Conservation (phyloP, 2,888 invertebrate genomes). For the Anticlea derivata region DNA sequence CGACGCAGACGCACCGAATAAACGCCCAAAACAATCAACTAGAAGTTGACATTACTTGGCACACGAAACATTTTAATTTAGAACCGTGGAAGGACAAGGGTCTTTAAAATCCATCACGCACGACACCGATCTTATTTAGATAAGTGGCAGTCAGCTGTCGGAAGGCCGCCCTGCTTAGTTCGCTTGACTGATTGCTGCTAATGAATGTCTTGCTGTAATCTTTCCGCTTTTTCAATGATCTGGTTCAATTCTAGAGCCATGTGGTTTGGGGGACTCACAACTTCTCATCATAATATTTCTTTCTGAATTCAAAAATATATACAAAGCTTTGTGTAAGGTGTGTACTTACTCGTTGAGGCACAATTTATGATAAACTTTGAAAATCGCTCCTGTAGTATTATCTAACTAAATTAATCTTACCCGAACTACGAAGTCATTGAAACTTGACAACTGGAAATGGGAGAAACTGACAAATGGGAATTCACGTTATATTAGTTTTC, state of each 20-base stretch:
- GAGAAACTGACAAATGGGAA: no score
- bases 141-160: conserved; percentile 72
- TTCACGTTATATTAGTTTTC: no score
- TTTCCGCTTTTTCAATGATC: conserved; percentile 42
- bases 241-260: background rate
- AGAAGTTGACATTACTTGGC: conserved; percentile 7
- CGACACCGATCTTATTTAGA: conserved; percentile 79
- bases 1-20: background rate
- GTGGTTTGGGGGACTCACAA: no score
- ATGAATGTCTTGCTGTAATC: conserved; percentile 75
- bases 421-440: no score
- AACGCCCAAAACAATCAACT: conserved; percentile 1
- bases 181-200: conserved; percentile 77
- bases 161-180: conserved; percentile 73
- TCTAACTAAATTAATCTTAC: no score
- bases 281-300: no score
- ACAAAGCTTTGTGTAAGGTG: no score
- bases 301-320: no score
- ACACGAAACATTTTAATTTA: conserved; percentile 28
- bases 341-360: no score
- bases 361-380: no score
- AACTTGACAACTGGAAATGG: no score
- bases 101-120: conserved; percentile 78
- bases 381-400: no score
- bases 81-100: conserved; percentile 54